Conservation (phyloP, 2,797 vertebrate genomes). For the Peromyscus melanophrys region DNA sequence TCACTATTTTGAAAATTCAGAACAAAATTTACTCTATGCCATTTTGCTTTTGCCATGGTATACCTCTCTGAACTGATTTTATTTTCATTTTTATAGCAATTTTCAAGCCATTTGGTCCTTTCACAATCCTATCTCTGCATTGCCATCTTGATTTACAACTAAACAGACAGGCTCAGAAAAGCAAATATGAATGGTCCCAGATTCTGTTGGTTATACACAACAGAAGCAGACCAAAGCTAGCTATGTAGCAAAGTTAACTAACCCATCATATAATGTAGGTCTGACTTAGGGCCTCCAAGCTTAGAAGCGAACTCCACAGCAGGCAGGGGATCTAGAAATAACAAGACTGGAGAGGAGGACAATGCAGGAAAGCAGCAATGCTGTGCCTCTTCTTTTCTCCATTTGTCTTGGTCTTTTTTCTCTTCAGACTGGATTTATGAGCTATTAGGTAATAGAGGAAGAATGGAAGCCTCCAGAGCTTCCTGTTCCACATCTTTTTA, state of each 20-base stretch:
- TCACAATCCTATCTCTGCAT: background rate
- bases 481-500: background rate
- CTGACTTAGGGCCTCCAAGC: background rate
- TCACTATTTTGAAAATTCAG: background rate
- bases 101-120: constrained; percentile 44
- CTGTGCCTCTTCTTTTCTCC: background rate
- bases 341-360: background rate
- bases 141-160: background rate
- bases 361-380: background rate
- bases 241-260: background rate
- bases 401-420: background rate
- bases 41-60: constrained; percentile 6
- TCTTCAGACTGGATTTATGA: background rate
- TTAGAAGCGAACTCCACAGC: background rate
- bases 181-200: background rate
- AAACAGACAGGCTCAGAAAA: constrained; percentile 14
- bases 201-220: background rate
- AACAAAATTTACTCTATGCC: constrained; percentile 25
- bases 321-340: background rate
- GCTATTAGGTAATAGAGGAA: background rate
- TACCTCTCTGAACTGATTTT: background rate
- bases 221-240: constrained; percentile 6
- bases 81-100: background rate
- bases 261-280: background rate
- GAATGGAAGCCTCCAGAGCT: background rate